Evolutionary conservation across 2,797 vertebrate genomes (phyloP).

Genomic region (Scarus forsteni): DNA sequence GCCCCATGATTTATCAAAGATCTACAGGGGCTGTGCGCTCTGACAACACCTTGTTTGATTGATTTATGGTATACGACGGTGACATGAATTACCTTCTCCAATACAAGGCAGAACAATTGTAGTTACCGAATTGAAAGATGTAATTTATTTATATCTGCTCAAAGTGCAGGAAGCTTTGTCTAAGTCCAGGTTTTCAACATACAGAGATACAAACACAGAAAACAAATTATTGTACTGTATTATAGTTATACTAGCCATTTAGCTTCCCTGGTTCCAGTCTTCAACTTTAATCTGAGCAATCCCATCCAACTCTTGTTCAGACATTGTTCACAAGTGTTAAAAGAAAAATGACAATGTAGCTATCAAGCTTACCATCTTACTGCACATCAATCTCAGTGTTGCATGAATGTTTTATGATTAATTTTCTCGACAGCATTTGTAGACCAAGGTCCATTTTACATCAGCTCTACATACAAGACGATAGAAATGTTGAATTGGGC

Average conservation of each 20-base stretch:
- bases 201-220: not conserved
- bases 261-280: constrained; percentile 89
- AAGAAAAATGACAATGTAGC: too few species aligned
- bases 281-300: constrained; percentile 98
- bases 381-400: not conserved
- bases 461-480: not conserved
- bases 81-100: not conserved
- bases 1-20: too few species aligned
- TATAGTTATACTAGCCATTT: constrained; percentile 57
- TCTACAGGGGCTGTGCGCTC: too few species aligned
- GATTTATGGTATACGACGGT: too few species aligned
- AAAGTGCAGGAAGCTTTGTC: not conserved
- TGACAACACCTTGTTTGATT: too few species aligned
- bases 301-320: constrained; percentile 94
- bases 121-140: not conserved
- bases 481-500: not conserved
- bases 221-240: not conserved
- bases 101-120: not conserved
- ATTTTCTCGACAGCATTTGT: not conserved
- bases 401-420: not conserved
- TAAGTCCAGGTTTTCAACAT: not conserved
- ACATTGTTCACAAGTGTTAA: constrained; percentile 91
- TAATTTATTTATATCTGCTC: not conserved
- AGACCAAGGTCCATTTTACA: not conserved
- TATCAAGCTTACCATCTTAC: too few species aligned